These are phyloP conservation scores for Acipenser oxyrinchus DNA, from an alignment of 2,797 vertebrate species.

Conservation along the genomic window DNA sequence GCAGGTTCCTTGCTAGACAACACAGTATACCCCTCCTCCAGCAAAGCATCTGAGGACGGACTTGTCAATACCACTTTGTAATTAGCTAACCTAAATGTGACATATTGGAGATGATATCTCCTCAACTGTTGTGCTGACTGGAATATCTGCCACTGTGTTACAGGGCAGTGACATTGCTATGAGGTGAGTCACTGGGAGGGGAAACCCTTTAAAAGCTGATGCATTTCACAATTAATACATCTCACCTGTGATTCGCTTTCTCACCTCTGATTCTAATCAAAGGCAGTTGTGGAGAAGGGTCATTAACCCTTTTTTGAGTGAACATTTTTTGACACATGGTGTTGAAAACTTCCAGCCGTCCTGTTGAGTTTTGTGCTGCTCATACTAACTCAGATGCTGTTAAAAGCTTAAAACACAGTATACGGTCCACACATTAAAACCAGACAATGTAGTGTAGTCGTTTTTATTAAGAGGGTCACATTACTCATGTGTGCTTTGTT, in stretches of 20 bases:
- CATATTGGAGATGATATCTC: conserved; percentile 11
- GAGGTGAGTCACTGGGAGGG: background rate
- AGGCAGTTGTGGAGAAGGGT: background rate
- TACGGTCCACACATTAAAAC: too few species aligned
- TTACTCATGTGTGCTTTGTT: too few species aligned
- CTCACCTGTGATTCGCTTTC: background rate
- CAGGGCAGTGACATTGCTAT: conserved; percentile 3
- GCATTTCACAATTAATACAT: background rate
- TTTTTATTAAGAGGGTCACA: too few species aligned
- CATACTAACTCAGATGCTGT: too few species aligned
- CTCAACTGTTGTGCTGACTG: background rate
- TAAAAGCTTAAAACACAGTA: too few species aligned
- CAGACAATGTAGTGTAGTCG: too few species aligned
- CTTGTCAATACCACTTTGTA: conserved; percentile 39
- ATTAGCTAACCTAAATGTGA: conserved; percentile 25
- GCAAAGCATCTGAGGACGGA: conserved; percentile 26
- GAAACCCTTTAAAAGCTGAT: background rate
- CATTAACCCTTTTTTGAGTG: too few species aligned
- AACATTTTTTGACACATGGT: too few species aligned
- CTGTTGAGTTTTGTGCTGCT: too few species aligned
- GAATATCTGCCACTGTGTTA: conserved; percentile 1
- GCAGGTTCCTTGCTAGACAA: conserved; percentile 37
- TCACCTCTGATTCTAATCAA: background rate
- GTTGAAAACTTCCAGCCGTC: too few species aligned
- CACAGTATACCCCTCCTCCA: conserved; percentile 28